Percentiles rank a stretch among this genome's conserved stretches.
Conservation (phyloP, 2,113 vertebrate species). For the Xenopus laevis region DNA sequence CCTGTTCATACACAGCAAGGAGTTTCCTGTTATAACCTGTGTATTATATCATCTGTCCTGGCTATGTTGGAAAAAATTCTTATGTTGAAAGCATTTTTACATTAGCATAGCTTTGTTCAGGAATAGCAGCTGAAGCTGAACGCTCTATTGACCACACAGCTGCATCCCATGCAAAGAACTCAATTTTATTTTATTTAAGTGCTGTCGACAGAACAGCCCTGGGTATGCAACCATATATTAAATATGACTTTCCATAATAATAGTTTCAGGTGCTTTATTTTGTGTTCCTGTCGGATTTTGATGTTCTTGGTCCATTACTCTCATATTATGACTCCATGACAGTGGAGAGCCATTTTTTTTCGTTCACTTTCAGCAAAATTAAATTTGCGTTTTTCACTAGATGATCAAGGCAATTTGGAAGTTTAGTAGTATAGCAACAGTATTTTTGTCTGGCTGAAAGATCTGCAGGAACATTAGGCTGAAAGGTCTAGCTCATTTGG, state of each 20-base stretch:
- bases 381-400: neutral
- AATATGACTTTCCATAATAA: neutral
- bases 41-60: neutral
- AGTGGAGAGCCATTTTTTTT: neutral
- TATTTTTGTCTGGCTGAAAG: neutral
- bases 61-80: neutral
- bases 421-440: neutral
- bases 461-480: neutral
- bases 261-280: neutral
- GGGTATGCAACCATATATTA: neutral
- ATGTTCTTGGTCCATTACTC: constrained; percentile 12
- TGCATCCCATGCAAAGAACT: neutral
- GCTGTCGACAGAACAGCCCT: neutral
- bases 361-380: neutral
- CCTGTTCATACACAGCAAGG: neutral
- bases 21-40: neutral
- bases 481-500: too few relatives aligned
- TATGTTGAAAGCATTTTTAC: neutral
- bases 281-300: neutral
- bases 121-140: neutral
- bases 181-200: constrained; percentile 1
- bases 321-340: neutral
- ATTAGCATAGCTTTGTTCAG: neutral
- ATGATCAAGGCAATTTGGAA: neutral
- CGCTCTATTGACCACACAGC: neutral